Base-by-base conservation (phyloP, 2,797 vertebrate genomes). In the Crocidura indochinensis region DNA sequence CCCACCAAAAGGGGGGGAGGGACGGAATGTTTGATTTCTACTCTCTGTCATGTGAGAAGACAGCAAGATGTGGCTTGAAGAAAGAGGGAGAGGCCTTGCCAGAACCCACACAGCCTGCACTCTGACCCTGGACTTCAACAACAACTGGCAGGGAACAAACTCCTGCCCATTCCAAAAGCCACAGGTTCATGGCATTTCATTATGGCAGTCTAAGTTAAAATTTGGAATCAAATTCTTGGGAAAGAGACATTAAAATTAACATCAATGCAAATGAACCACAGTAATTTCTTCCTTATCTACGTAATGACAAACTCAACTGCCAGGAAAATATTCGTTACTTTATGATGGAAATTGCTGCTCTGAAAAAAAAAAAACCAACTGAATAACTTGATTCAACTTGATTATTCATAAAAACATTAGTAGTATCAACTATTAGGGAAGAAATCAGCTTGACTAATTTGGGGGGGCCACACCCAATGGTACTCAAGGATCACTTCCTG, bases 201-300 rank as follows among this genome's bases (percentile, higher is more conserved):
- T 51, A 67, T 0, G 38, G 49, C 22, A 84, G 29, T 46, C 27
- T 24, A 78, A 46, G 60, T 27, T 84, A 38, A 44, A 73, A 84
- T 56, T 8, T 67, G 68, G 73, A 71, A 86, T 82, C 67, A 20
- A 75, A 80, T 86, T 72, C 46, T 9, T 77, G 88, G 77, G 69
- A 90, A 91, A 90, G 22, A 83, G 69, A 95, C 67, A 95, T 31
- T 65, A 92, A 94, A 94, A 90, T 53, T 14, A 88, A 73, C 64
- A 44, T 29, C 24, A 71, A 38, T 38, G 26, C 91, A 93, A 74
- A 69, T 44, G 74, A 0, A 78, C 19, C 38, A 77, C 77, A 51
- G 75, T 31, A 68, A 56, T 44, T 92, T 91, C 71, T 82, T 69
- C 67, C 46, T 80, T 65, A 89, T 44, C 24, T n/a, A 88, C 72